phyloP scores from a whole-genome alignment of 1,140 invertebrate species.

The Tetraneura akinire region DNA sequence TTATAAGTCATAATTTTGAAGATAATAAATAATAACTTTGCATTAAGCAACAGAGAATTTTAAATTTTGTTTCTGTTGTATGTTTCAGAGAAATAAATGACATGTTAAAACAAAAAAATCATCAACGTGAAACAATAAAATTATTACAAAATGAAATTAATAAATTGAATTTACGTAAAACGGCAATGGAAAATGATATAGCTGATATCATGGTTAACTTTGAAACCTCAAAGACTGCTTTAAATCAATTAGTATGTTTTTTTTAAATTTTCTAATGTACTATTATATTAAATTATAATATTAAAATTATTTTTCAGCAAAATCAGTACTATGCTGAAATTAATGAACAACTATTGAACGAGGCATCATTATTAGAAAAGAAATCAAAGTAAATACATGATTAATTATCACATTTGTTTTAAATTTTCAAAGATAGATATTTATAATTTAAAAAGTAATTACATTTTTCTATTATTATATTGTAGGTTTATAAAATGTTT shows the following conservation, averaged over 20 bases:
- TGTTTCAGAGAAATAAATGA: slow-evolving; percentile 18
- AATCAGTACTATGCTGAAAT: neutral
- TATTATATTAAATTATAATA: neutral
- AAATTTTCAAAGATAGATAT: too few species aligned
- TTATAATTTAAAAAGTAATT: too few species aligned
- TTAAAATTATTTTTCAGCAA: slow-evolving; percentile 11
- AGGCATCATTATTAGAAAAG: too few species aligned
- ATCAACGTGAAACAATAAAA: slow-evolving; percentile 16
- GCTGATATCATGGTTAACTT: neutral
- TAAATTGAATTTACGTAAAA: slow-evolving; percentile 10
- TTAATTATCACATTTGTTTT: too few species aligned
- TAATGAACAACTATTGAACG: neutral
- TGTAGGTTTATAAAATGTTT: too few species aligned
- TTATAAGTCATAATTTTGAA: too few species aligned
- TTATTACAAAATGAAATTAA: slow-evolving; percentile 15
- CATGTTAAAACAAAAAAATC: neutral
- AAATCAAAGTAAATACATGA: too few species aligned
- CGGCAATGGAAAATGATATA: neutral
- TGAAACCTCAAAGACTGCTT: neutral
- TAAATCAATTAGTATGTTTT: neutral
- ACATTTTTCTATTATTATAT: too few species aligned
- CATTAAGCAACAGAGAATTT: too few species aligned
- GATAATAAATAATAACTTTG: too few species aligned
- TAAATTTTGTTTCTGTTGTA: too few species aligned
- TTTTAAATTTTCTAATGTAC: neutral